A percentile compares a stretch with the other conserved stretches of the same genome.
phyloP scores from a whole-genome alignment of 2,888 invertebrate genomes.

The Cremastinae sp. region DNA sequence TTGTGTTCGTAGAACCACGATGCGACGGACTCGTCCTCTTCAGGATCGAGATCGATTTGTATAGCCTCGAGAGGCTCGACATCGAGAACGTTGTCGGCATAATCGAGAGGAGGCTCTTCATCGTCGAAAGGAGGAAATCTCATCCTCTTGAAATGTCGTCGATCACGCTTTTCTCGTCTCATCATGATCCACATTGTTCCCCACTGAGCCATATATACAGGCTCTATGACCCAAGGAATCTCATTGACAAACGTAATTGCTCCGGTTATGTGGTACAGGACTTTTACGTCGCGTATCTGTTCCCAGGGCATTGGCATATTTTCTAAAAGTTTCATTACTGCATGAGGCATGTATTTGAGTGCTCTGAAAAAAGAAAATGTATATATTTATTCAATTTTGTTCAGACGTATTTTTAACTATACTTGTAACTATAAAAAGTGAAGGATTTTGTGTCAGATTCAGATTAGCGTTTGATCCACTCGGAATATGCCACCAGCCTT shows the following conservation, averaged over 20 bases:
- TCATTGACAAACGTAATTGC: slow-evolving; percentile 99
- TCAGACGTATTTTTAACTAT: slow-evolving; percentile 22
- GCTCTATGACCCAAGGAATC: slow-evolving; percentile 99
- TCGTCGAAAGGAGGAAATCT: slow-evolving; percentile 99
- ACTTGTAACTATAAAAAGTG: too few relatives aligned
- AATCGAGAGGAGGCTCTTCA: slow-evolving; percentile 99
- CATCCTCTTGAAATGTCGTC: slow-evolving; percentile 99
- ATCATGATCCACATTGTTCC: slow-evolving; percentile 99
- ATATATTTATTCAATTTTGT: neutral
- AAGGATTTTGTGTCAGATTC: slow-evolving; percentile 49
- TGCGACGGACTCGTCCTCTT: slow-evolving; percentile 95
- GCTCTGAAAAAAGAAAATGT: slow-evolving; percentile 83
- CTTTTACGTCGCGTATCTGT: slow-evolving; percentile 98
- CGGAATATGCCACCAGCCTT: slow-evolving; percentile 66
- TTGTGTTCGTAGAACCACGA: slow-evolving; percentile 99
- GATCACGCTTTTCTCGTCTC: slow-evolving; percentile 98
- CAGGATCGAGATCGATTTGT: slow-evolving; percentile 97
- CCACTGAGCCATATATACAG: slow-evolving; percentile 99
- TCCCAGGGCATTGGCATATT: slow-evolving; percentile 99
- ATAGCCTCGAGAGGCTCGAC: slow-evolving; percentile 99
- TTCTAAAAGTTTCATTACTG: slow-evolving; percentile 98
- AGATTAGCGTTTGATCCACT: slow-evolving; percentile 75
- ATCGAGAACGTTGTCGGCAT: slow-evolving; percentile 99
- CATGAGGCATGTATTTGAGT: slow-evolving; percentile 99
- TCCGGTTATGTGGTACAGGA: slow-evolving; percentile 98